These are phyloP conservation scores for Eublepharis macularius DNA, from an alignment of 2,113 vertebrate genomes.

Conservation along the genomic window DNA sequence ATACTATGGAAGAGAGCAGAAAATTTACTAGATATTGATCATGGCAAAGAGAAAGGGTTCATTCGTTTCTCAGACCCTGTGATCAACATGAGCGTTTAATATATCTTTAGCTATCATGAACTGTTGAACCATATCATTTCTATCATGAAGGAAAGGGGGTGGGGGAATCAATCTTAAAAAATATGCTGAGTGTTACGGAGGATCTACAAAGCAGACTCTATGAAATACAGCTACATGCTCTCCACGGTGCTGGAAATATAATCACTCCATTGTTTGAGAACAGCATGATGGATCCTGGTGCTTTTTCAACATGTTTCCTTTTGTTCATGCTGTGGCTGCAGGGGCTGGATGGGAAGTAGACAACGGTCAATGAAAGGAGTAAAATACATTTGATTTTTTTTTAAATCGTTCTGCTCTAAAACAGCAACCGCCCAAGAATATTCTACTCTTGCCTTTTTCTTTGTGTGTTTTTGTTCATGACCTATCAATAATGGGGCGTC, in stretches of 20 bases:
- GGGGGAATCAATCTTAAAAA: constrained; percentile 39
- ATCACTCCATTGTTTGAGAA: constrained; percentile 11
- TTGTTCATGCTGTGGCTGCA: not conserved
- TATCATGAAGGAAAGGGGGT: constrained; percentile 23
- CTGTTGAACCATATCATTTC: constrained; percentile 29
- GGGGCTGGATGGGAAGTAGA: constrained; percentile 23
- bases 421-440: constrained; percentile 17
- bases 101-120: constrained; percentile 28
- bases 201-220: constrained; percentile 23
- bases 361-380: constrained; percentile 27
- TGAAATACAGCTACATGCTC: constrained; percentile 33
- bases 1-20: constrained; percentile 17
- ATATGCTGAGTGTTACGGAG: constrained; percentile 16
- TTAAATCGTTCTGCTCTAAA: constrained; percentile 1
- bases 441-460: not conserved
- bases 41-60: constrained; percentile 6
- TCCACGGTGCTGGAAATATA: constrained; percentile 13
- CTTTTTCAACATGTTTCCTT: not conserved
- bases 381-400: not conserved
- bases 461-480: not conserved
- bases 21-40: constrained; percentile 28
- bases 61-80: constrained; percentile 27
- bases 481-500: not conserved
- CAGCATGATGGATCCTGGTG: not conserved
- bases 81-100: constrained; percentile 19